phyloP scores from a whole-genome alignment of 2,797 vertebrate genomes.

The Graptemys geographica region DNA sequence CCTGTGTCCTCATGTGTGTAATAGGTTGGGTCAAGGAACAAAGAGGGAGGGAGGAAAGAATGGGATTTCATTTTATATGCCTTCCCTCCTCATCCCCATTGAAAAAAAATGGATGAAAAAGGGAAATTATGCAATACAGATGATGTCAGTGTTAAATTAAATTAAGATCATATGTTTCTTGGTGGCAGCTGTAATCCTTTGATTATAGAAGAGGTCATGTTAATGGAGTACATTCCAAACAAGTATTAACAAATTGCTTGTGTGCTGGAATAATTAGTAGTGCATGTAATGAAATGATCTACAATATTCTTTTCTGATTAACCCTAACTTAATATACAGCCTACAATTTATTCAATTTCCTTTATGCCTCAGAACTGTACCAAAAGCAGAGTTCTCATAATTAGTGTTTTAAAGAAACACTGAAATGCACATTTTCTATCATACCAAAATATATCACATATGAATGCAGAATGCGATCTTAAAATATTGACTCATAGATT shows the following conservation, averaged over 20 bases:
- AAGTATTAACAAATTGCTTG: slow-evolving; percentile 44
- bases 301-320: not conserved
- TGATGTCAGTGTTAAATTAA: slow-evolving; percentile 75
- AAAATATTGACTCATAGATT: slow-evolving; percentile 30
- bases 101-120: slow-evolving; percentile 44
- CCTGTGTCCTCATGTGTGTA: slow-evolving; percentile 83
- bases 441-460: not conserved
- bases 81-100: slow-evolving; percentile 47
- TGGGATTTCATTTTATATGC: slow-evolving; percentile 66
- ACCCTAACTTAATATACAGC: not conserved
- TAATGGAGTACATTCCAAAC: slow-evolving; percentile 66
- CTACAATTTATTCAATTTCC: not conserved
- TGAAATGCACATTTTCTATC: not conserved
- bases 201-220: slow-evolving; percentile 49
- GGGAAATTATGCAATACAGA: slow-evolving; percentile 55
- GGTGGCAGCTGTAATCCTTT: slow-evolving; percentile 61
- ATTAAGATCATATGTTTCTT: slow-evolving; percentile 73
- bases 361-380: not conserved
- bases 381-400: not conserved
- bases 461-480: not conserved
- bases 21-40: slow-evolving; percentile 78
- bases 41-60: slow-evolving; percentile 59
- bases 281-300: slow-evolving; percentile 51
- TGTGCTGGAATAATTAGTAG: slow-evolving; percentile 36
- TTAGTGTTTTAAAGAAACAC: not conserved